These are phyloP conservation scores for Phyllotreta cruciferae DNA, from an alignment of 2,888 invertebrate genomes.

Conservation along the genomic window DNA sequence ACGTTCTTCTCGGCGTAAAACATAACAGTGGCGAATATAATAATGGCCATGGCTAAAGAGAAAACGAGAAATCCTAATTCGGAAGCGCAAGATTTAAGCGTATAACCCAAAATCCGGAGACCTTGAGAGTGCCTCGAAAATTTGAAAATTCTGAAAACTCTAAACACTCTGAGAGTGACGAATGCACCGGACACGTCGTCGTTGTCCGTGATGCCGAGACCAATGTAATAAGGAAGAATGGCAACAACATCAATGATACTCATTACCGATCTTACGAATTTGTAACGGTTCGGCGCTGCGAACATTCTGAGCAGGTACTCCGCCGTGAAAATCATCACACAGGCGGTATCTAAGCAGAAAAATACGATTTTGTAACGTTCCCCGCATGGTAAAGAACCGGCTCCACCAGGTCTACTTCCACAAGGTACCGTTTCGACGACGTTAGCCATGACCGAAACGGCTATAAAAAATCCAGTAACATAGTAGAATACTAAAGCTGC, in stretches of 20 bases:
- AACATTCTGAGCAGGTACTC: constrained; percentile 95
- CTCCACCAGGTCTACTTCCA: constrained; percentile 85
- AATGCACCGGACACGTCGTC: constrained; percentile 99
- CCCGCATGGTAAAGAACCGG: constrained; percentile 92
- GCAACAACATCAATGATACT: constrained; percentile 99
- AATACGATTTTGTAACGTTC: constrained; percentile 98
- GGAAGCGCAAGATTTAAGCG: constrained; percentile 97
- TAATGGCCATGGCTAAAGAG: constrained; percentile 99
- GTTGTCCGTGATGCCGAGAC: constrained; percentile 96
- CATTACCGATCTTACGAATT: constrained; percentile 98
- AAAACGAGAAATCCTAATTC: constrained; percentile 99
- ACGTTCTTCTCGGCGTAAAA: constrained; percentile 99
- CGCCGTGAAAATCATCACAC: constrained; percentile 99
- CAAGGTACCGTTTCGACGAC: constrained; percentile 98
- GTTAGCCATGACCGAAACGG: constrained; percentile 98
- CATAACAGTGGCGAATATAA: constrained; percentile 99
- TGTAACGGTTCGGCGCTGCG: constrained; percentile 98
- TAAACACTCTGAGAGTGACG: constrained; percentile 97
- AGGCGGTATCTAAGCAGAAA: constrained; percentile 99
- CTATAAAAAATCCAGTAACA: constrained; percentile 99
- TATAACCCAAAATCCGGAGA: constrained; percentile 97
- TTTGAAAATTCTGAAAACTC: constrained; percentile 99
- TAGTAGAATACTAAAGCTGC: constrained; percentile 99
- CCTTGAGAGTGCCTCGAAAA: constrained; percentile 99
- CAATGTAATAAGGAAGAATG: constrained; percentile 98